Evolutionary conservation across 2,888 invertebrate species (phyloP).

Genomic region (Argyresthia albistria): DNA sequence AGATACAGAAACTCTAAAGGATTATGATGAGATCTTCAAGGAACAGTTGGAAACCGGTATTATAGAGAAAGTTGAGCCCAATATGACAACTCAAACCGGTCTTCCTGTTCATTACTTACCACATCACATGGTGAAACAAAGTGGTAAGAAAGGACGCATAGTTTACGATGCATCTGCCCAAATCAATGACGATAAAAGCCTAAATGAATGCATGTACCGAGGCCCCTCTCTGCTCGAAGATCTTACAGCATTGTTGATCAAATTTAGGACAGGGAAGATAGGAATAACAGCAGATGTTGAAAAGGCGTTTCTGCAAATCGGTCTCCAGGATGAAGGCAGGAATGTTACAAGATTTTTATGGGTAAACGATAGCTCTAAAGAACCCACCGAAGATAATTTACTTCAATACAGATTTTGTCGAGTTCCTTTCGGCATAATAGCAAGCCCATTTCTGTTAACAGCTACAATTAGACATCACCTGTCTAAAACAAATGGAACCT

Average conservation of each 20-base stretch:
- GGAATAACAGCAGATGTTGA: conserved; percentile 2
- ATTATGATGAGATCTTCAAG: too few relatives aligned
- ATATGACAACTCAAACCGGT: too few relatives aligned
- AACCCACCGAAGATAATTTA: background rate
- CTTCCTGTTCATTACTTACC: too few relatives aligned
- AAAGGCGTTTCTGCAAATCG: conserved; percentile 3
- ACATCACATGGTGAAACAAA: too few relatives aligned
- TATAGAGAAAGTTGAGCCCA: too few relatives aligned
- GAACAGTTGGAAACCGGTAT: too few relatives aligned
- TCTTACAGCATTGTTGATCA: background rate
- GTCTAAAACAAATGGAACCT: too few relatives aligned
- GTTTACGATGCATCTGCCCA: conserved; percentile 6
- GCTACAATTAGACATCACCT: too few relatives aligned
- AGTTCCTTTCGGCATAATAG: conserved; percentile 2
- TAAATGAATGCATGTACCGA: conserved; percentile 8
- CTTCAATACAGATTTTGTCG: conserved; percentile 4
- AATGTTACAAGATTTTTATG: conserved; percentile 4
- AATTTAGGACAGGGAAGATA: background rate
- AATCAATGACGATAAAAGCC: conserved; percentile 1
- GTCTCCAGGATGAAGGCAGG: conserved; percentile 4
- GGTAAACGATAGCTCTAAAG: too few relatives aligned
- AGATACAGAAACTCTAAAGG: too few relatives aligned
- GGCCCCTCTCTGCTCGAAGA: conserved; percentile 4
- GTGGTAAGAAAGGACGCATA: too few relatives aligned
- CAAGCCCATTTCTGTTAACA: too few relatives aligned